These are phyloP conservation scores for Drosophila macrothrix DNA, from an alignment of 2,888 invertebrate genomes.

Conservation along the genomic window DNA sequence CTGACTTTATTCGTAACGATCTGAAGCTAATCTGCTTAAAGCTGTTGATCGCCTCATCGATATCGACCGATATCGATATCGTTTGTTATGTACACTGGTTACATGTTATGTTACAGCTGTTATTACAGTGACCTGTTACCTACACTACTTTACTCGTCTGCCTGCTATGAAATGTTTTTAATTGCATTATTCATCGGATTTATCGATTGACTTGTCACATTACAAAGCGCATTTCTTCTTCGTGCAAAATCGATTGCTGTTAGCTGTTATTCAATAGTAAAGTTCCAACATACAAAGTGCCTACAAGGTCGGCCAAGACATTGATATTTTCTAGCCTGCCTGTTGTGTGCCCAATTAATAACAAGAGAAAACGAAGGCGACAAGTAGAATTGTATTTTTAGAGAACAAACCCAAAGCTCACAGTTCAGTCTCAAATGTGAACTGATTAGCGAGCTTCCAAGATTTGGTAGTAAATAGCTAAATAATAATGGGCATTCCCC, in stretches of 20 bases:
- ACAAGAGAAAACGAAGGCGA: neutral
- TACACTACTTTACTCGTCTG: neutral
- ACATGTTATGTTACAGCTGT: neutral
- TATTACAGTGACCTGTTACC: neutral
- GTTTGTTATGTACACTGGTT: neutral
- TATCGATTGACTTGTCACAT: neutral
- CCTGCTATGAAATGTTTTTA: neutral
- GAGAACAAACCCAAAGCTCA: neutral
- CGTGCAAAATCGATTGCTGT: constrained; percentile 41
- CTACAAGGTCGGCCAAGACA: constrained; percentile 32
- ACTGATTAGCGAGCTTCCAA: constrained; percentile 11
- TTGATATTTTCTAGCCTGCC: neutral
- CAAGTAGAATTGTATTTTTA: constrained; percentile 15
- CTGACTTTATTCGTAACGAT: neutral
- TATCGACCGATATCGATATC: neutral
- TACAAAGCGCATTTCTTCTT: neutral
- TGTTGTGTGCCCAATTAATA: neutral
- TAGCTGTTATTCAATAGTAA: constrained; percentile 22
- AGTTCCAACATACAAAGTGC: neutral
- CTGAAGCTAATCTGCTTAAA: neutral
- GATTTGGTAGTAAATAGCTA: constrained; percentile 20
- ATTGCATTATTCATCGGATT: neutral
- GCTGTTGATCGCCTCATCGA: neutral
- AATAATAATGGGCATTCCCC: neutral
- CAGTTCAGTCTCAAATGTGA: neutral